Base-by-base conservation (phyloP, 2,797 vertebrate genomes). In the Sorex maritimensis region DNA sequence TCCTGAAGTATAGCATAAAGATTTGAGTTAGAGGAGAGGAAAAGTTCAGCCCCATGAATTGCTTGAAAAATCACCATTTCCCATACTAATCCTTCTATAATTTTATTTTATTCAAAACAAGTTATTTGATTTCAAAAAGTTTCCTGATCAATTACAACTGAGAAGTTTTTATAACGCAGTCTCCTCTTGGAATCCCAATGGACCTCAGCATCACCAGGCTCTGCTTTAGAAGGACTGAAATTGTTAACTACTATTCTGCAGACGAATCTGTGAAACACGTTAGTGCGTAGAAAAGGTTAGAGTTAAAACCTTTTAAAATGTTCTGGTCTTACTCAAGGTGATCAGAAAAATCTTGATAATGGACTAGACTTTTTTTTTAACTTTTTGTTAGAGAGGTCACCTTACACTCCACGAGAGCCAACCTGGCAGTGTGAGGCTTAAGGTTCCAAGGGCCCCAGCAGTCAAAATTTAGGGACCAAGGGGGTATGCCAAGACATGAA, bases 41-140 rank as follows among this genome's bases (percentile, higher is more conserved):
- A 61, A 77, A 61, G 15, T 9, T 46, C 88, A 61, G 90, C 88
- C 38, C 30, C 63, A 44, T 88, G 24, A 74, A 46, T 67, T 67
- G 4, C 63, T 49, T 61, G 58, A 84, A 91, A 86, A 61, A 78
- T 52, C 28, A 65, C 34, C n/a, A 65, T 86, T 94, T 92, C 26
- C 52, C 61, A 86, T 88, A 69, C 2, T 85, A 73, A 88, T 83
- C 21, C 93, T 38, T 92, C 28, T 52, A 5, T 24, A 83, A 34
- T 34, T 34, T 34, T 24, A 14, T 73, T 84, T 87, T 79, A 94
- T 75, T 82, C 78, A n/a, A 17, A 46, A 46, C 21, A 21, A 91
- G 5, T 71, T 87, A 12, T 13, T 75, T 24, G 44, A 23, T 72
- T 92, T 75, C 89, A n/a, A 38, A 78, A 69, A 49, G 26, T 67